phyloP scores from a whole-genome alignment of 2,113 vertebrate species.

The Garra rufa region DNA sequence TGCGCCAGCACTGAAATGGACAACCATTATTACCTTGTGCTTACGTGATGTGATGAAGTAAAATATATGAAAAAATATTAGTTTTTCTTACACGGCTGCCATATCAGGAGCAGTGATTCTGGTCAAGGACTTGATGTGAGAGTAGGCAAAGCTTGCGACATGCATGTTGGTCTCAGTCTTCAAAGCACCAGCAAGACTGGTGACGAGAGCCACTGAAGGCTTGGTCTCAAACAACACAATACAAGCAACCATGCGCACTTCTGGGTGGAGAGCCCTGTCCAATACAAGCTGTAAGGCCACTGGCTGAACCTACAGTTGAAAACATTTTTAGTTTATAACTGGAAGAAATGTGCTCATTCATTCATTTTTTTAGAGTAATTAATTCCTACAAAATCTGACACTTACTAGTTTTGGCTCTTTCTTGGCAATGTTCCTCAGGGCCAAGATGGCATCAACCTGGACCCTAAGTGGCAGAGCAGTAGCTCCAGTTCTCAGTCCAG shows the following conservation, averaged over 20 bases:
- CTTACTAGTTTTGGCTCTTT: constrained; percentile 80
- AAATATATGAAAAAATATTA: neutral
- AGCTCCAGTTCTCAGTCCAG: constrained; percentile 73
- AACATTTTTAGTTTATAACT: neutral
- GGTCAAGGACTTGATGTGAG: constrained; percentile 82
- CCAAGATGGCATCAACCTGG: constrained; percentile 79
- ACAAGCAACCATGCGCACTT: constrained; percentile 82
- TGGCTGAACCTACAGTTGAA: constrained; percentile 77
- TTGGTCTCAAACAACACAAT: constrained; percentile 81
- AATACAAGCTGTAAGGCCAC: constrained; percentile 78
- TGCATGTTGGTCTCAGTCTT: constrained; percentile 79
- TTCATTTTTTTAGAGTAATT: too few species aligned
- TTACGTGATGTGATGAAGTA: neutral
- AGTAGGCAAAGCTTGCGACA: constrained; percentile 82
- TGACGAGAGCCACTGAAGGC: constrained; percentile 76
- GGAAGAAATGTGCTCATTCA: too few species aligned
- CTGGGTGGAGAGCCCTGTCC: constrained; percentile 73
- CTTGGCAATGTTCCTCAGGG: constrained; percentile 82
- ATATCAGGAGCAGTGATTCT: constrained; percentile 70
- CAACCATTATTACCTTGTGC: neutral
- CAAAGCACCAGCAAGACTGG: constrained; percentile 73
- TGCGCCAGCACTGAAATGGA: constrained; percentile 77
- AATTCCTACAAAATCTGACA: neutral
- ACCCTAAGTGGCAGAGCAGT: constrained; percentile 68
- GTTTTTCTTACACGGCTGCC: constrained; percentile 77